Evolutionary conservation across 2,797 vertebrate species (phyloP), one percentile per base, ranked within the genome.

Genomic region (Phyllotis vaccarum): DNA sequence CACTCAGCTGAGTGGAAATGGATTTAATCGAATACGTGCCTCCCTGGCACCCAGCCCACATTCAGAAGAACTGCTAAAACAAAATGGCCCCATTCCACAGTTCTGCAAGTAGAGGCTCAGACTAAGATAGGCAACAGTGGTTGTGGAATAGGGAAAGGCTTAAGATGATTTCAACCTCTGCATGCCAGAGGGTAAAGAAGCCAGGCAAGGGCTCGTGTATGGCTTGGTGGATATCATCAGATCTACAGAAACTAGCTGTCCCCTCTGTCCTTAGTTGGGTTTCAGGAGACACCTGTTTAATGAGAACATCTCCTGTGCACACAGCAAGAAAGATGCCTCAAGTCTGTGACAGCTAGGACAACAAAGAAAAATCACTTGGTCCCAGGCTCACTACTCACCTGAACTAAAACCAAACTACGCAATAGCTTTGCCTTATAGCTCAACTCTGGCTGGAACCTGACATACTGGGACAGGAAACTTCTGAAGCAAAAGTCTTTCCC

Each of bases 161-260:
- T 58, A 40, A 40, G 16, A 0, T 3, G 16, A 10, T 80, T 49
- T 89, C 27, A 52, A 16, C 58, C 68, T 22, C 74, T 83, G 70
- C 13, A 0, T 5, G 0, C 10, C 29, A 9, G 22, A 62, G 62
- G 11, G 8, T 10, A 40, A 89, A n/a, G n/a, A 75, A 22, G 16
- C 46, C 37, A 29, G 3, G 27, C 9, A 17, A 75, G 88, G 3
- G 66, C 46, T 10, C 0, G 31, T 1, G 0, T 0, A 0, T 0
- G 0, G 37, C 70, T 70, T n/a, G 17, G 0, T 0, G 0, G 13
- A 43, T 76, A 72, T 43, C 49, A 5, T 0, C n/a, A 4, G 0
- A 70, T 22, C n/a, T 43, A 1, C 19, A 0, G 60, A 85, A 34
- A 6, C 43, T 19, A 9, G 43, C 0, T 5, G 4, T 76, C 88